Evolutionary conservation across 1,140 invertebrate genomes (phyloP).

Genomic region (Drosophila guanche): DNA sequence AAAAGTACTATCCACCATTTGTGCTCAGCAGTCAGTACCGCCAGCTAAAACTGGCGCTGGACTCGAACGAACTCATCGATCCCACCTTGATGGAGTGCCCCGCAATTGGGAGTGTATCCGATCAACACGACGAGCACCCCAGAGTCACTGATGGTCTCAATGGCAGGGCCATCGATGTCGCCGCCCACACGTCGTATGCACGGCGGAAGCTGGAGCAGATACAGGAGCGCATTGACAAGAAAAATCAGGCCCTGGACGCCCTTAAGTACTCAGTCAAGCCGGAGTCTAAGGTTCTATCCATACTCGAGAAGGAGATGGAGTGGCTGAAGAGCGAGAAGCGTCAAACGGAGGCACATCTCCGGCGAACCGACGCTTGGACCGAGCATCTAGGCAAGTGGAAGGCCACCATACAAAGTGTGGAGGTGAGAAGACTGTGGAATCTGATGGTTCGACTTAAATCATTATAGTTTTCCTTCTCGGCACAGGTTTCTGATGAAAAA

Average conservation of each 20-base stretch:
- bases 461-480: background rate
- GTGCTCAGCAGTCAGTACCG: slow-evolving; percentile 93
- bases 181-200: slow-evolving; percentile 93
- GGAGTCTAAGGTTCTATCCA: slow-evolving; percentile 89
- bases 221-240: slow-evolving; percentile 91
- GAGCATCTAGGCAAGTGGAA: slow-evolving; percentile 94
- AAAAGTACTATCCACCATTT: slow-evolving; percentile 95
- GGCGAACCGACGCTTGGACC: slow-evolving; percentile 94
- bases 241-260: slow-evolving; percentile 91
- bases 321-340: slow-evolving; percentile 90
- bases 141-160: slow-evolving; percentile 63
- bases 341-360: slow-evolving; percentile 91
- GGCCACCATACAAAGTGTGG: slow-evolving; percentile 91
- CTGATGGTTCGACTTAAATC: background rate
- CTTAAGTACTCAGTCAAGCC: slow-evolving; percentile 90
- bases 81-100: slow-evolving; percentile 73
- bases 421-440: slow-evolving; percentile 84
- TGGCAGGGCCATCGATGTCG: slow-evolving; percentile 85
- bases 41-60: slow-evolving; percentile 88
- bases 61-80: slow-evolving; percentile 86
- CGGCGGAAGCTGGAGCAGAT: slow-evolving; percentile 91
- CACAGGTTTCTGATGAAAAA: slow-evolving; percentile 89
- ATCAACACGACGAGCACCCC: slow-evolving; percentile 73
- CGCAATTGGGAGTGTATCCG: slow-evolving; percentile 32
- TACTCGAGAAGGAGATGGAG: slow-evolving; percentile 92